Evolutionary conservation across 1,140 invertebrate genomes (phyloP), one percentile per base, ranked within the genome.

Genomic region (Drosophila funebris): DNA sequence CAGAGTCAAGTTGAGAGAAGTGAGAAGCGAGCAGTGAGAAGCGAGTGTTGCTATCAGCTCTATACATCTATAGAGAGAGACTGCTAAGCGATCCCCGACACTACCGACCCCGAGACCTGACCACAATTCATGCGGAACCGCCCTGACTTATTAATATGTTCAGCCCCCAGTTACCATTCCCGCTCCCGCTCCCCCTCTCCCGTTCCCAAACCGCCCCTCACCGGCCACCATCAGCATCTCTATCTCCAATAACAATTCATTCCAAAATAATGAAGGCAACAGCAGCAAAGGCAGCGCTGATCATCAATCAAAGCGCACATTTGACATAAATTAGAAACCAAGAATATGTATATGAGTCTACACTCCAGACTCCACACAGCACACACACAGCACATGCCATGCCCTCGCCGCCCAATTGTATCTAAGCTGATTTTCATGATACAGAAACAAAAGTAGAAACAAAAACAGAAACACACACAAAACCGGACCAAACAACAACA

Each of bases 281-380:
- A n/a, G n/a, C n/a, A n/a, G n/a, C n/a, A n/a, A 67, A 43, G 31
- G n/a, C 48, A 7, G 53, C 37, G 57, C 31, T 44, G 82, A 85
- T 87, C 82, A 87, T 87, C 82, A 87, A 87, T 87, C 82, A 87
- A 87, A 85, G 74, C 78, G 29, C 63, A 48, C 82, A 88, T 83
- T 88, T 87, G 82, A 87, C 82, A 87, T 87, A 87, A 88, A 87
- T 87, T 87, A 87, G 78, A 87, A 83, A 87, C 75, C 75, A 82
- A 79, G 80, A 84, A 82, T 78, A 81, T 82, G 69, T 82, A 73
- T 50, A 81, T 66, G 44, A 60, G 41, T 33, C 9, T 3, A 14
- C n/a, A 43, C 18, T 33, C 37, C 29, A 33, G 7, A 36, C 24
- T 50, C 14, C 31, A 5, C 16, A 27, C 27, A 14, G 6, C n/a